These are phyloP conservation scores for Suncus etruscus DNA, from an alignment of 2,113 vertebrate genomes.

Conservation along the genomic window DNA sequence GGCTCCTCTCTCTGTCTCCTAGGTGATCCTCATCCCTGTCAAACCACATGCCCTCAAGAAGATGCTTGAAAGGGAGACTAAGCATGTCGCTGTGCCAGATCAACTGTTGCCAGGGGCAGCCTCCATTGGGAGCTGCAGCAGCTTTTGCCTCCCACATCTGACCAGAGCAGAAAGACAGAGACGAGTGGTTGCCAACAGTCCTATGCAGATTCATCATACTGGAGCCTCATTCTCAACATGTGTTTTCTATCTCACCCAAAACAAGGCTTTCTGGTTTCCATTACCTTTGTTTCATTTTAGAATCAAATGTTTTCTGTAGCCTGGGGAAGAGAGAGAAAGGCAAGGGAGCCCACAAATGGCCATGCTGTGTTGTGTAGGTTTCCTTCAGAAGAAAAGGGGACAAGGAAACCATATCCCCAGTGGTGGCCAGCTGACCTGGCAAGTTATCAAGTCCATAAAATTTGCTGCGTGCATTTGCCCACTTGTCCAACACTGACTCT, in stretches of 20 bases:
- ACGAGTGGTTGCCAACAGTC: constrained; percentile 71
- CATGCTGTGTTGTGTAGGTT: constrained; percentile 70
- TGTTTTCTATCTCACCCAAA: constrained; percentile 85
- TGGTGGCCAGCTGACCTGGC: neutral
- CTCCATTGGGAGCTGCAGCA: neutral
- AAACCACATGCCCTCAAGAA: too few species aligned
- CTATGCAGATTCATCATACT: constrained; percentile 78
- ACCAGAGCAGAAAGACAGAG: constrained; percentile 38
- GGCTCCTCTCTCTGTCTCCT: too few species aligned
- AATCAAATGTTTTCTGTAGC: constrained; percentile 83
- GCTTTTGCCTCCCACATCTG: neutral
- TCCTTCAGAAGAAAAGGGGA: constrained; percentile 57
- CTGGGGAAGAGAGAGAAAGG: constrained; percentile 79
- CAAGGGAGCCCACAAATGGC: constrained; percentile 76
- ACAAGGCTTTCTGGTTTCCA: constrained; percentile 85
- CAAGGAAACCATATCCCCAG: neutral
- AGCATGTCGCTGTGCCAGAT: neutral
- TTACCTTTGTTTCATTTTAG: constrained; percentile 86
- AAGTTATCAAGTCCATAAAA: neutral
- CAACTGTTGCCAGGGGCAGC: neutral
- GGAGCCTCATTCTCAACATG: constrained; percentile 81
- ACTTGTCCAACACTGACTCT: constrained; percentile 9
- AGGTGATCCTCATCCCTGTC: neutral
- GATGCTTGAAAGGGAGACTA: neutral
- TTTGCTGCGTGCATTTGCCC: neutral